Conservation (phyloP, 1,140 invertebrate species). For the Drosophila lowei region DNA sequence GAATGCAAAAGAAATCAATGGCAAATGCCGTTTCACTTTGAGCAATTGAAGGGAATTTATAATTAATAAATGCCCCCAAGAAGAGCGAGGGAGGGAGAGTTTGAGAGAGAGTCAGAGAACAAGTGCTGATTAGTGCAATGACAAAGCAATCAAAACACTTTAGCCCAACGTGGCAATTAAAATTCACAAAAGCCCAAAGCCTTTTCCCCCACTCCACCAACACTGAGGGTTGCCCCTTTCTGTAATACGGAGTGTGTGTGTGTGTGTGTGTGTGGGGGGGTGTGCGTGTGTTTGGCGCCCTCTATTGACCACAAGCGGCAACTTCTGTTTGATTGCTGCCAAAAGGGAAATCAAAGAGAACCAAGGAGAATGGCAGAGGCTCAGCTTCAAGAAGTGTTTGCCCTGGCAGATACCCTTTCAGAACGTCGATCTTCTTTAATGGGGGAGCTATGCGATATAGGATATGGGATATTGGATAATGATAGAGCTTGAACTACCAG, state of each 20-base stretch:
- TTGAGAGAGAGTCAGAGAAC: conserved; percentile 22
- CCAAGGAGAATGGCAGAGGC: conserved; percentile 15
- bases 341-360: conserved; percentile 50
- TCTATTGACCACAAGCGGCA: conserved; percentile 66
- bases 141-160: conserved; percentile 81
- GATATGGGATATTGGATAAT: too few relatives aligned
- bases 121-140: conserved; percentile 73
- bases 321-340: conserved; percentile 69
- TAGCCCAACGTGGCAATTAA: conserved; percentile 75
- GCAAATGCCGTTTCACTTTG: conserved; percentile 59
- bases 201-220: neutral
- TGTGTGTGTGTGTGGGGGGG: neutral
- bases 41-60: conserved; percentile 72
- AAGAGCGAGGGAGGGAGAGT: conserved; percentile 12
- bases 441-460: too few relatives aligned
- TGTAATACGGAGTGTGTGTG: too few relatives aligned
- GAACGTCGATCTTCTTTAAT: too few relatives aligned
- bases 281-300: conserved; percentile 39
- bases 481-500: too few relatives aligned
- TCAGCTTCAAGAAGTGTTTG: too few relatives aligned
- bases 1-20: conserved; percentile 75
- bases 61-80: conserved; percentile 70
- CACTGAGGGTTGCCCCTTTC: too few relatives aligned
- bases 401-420: too few relatives aligned
- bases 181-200: conserved; percentile 68